These are phyloP conservation scores for Rhagophthalmus giganteus DNA, from an alignment of 2,888 invertebrate genomes.

Conservation along the genomic window DNA sequence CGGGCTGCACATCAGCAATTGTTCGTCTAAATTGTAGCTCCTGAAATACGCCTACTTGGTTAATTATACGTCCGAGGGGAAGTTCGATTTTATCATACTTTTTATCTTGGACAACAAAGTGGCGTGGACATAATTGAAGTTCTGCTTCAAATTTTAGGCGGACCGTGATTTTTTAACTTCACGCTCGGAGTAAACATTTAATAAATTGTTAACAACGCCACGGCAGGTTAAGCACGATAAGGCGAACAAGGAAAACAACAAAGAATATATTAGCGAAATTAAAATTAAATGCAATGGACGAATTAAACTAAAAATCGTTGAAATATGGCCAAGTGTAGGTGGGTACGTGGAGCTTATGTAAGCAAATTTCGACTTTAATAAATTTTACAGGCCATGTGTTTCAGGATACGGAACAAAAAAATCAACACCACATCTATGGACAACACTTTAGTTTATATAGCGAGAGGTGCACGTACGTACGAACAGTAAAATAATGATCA, in stretches of 20 bases:
- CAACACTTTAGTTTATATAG: slow-evolving; percentile 7
- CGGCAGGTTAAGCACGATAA: slow-evolving; percentile 13
- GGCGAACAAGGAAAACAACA: too few species aligned
- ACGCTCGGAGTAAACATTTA: too few species aligned
- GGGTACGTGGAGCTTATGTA: too few species aligned
- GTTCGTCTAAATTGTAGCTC: slow-evolving; percentile 72
- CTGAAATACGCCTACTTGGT: too few species aligned
- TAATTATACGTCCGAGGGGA: too few species aligned
- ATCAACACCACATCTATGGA: slow-evolving; percentile 7
- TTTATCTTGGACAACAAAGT: too few species aligned
- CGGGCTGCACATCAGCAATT: slow-evolving; percentile 69
- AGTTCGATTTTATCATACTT: too few species aligned
- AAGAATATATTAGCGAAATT: slow-evolving; percentile 18
- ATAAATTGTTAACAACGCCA: slow-evolving; percentile 17
- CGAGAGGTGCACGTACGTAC: slow-evolving; percentile 2
- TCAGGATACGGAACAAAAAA: slow-evolving; percentile 8
- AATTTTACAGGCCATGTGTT: slow-evolving; percentile 15
- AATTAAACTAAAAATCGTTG: slow-evolving; percentile 14
- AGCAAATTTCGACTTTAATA: slow-evolving; percentile 12
- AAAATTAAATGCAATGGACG: slow-evolving; percentile 9
- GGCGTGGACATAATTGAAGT: too few species aligned
- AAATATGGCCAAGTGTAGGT: slow-evolving; percentile 8
- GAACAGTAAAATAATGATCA: neutral
- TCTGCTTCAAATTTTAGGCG: too few species aligned
- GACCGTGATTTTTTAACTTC: too few species aligned